Evolutionary conservation across 1,140 invertebrate genomes (phyloP).

Genomic region (Drosophila erecta): DNA sequence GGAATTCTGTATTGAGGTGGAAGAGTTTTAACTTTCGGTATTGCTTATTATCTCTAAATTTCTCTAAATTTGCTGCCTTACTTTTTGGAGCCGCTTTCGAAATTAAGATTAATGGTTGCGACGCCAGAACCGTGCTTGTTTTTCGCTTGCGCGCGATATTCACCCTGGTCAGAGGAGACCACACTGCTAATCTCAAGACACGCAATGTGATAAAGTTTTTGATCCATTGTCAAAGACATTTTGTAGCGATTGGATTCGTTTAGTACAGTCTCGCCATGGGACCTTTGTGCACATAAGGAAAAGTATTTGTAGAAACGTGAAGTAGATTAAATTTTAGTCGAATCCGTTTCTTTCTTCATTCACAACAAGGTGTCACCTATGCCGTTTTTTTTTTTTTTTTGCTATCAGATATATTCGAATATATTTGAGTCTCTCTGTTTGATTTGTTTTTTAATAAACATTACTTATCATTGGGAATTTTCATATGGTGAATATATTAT

Average conservation of each 20-base stretch:
- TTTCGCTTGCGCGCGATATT: constrained; percentile 96
- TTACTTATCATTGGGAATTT: no score
- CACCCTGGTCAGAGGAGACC: constrained; percentile 93
- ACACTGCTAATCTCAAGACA: constrained; percentile 93
- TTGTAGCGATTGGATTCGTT: constrained; percentile 91
- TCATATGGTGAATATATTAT: constrained; percentile 2
- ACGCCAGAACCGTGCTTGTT: constrained; percentile 96
- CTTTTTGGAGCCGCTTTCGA: constrained; percentile 95
- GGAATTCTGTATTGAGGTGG: constrained; percentile 90
- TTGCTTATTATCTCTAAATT: constrained; percentile 14
- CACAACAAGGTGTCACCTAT: background rate
- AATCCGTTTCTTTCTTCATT: background rate
- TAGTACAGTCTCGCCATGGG: constrained; percentile 92
- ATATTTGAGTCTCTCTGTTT: background rate
- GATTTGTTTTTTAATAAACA: background rate
- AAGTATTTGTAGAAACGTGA: constrained; percentile 23
- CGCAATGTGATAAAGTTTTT: constrained; percentile 95
- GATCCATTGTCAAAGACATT: constrained; percentile 92
- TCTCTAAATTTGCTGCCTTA: constrained; percentile 86
- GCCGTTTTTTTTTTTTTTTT: constrained; percentile 3
- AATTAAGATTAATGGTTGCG: constrained; percentile 98
- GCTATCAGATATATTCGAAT: background rate
- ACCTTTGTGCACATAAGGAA: constrained; percentile 87
- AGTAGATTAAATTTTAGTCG: constrained; percentile 5
- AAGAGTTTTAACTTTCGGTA: constrained; percentile 25